Evolutionary conservation across 1,140 invertebrate species (phyloP).

Genomic region (Drosophila pallidifrons): DNA sequence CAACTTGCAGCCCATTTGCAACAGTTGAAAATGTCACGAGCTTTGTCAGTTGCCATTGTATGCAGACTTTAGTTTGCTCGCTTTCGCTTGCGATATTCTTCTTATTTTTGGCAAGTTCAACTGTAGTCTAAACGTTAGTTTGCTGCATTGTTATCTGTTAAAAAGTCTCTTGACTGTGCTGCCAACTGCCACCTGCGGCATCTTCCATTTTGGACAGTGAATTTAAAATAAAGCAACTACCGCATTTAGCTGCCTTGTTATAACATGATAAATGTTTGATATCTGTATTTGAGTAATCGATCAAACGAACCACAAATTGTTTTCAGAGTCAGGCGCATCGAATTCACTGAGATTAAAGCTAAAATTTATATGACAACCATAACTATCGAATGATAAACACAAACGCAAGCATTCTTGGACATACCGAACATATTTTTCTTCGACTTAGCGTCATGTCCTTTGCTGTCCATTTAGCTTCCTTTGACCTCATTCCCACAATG

Average conservation of each 20-base stretch:
- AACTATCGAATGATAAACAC: constrained; percentile 9
- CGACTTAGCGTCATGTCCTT: constrained; percentile 32
- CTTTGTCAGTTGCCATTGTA: constrained; percentile 21
- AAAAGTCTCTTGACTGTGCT: not conserved
- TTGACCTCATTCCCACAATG: constrained; percentile 23
- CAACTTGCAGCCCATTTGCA: constrained; percentile 17
- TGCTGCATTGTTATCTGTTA: constrained; percentile 7
- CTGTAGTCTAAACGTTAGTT: constrained; percentile 47
- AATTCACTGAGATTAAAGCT: not conserved
- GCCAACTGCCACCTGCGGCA: not conserved
- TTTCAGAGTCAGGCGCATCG: not conserved
- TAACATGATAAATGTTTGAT: not conserved
- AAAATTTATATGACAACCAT: not conserved
- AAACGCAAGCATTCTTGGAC: not conserved
- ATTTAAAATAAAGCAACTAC: not conserved
- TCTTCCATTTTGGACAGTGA: not conserved
- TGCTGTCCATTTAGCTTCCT: constrained; percentile 20
- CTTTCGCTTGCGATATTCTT: constrained; percentile 1
- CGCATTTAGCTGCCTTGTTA: not conserved
- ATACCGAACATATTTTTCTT: constrained; percentile 23
- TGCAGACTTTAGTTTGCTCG: not conserved
- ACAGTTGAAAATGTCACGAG: constrained; percentile 35
- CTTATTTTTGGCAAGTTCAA: constrained; percentile 30
- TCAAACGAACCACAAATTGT: not conserved
- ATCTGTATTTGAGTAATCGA: not conserved